phyloP scores from a whole-genome alignment of 1,140 invertebrate species.

The Hylyphantes graminicola region DNA sequence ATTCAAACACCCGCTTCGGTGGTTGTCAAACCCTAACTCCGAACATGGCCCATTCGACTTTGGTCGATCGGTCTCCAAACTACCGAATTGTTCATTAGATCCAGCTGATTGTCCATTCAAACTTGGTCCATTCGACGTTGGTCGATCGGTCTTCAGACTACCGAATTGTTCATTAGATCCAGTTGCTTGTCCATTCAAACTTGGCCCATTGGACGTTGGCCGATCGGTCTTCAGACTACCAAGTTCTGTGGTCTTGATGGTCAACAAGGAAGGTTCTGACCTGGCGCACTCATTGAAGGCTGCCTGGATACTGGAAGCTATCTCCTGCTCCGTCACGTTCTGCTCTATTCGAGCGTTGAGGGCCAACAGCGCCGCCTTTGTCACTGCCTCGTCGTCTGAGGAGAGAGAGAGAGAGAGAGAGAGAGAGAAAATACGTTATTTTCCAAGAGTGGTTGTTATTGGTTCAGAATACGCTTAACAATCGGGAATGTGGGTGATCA shows the following conservation, averaged over 20 bases:
- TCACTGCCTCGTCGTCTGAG: slow-evolving; percentile 39
- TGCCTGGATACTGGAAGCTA: slow-evolving; percentile 46
- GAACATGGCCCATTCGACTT: background rate
- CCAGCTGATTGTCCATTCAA: too few relatives aligned
- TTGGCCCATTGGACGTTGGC: background rate
- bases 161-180: too few relatives aligned
- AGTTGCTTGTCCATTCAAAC: too few relatives aligned
- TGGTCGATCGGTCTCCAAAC: background rate
- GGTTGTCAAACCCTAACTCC: too few relatives aligned
- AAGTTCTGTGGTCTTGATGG: slow-evolving; percentile 17
- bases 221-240: background rate
- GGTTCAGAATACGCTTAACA: too few relatives aligned
- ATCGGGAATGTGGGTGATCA: too few relatives aligned
- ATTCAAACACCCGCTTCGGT: too few relatives aligned
- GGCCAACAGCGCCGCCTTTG: slow-evolving; percentile 48
- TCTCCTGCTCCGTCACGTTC: slow-evolving; percentile 55
- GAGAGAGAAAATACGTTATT: background rate
- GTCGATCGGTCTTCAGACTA: slow-evolving; percentile 15
- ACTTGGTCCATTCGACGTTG: slow-evolving; percentile 20
- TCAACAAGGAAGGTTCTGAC: slow-evolving; percentile 31
- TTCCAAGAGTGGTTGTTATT: too few relatives aligned
- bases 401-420: slow-evolving; percentile 17
- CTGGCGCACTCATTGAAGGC: slow-evolving; percentile 41
- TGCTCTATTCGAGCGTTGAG: slow-evolving; percentile 54
- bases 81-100: too few relatives aligned